phyloP scores from a whole-genome alignment of 2,797 vertebrate species.

The Esox lucius region DNA sequence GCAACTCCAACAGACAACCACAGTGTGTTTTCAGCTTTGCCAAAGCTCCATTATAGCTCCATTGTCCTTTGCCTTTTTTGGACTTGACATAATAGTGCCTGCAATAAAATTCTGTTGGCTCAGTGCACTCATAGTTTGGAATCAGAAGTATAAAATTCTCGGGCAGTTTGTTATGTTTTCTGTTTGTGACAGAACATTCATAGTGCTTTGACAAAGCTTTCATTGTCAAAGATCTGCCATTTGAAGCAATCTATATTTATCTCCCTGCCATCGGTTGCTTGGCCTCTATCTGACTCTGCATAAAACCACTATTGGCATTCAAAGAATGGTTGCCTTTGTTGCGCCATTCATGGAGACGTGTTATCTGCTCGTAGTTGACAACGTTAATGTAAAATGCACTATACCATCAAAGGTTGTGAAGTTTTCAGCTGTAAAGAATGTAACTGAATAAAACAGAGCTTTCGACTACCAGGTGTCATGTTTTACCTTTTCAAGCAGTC shows the following conservation, averaged over 20 bases:
- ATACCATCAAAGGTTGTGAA: neutral
- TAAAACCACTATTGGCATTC: neutral
- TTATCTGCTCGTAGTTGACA: conserved; percentile 3
- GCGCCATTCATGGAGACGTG: neutral
- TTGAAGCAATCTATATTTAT: neutral
- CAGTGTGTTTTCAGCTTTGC: conserved; percentile 4
- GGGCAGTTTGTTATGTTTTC: too few species aligned
- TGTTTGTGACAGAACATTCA: neutral
- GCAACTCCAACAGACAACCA: neutral
- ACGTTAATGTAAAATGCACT: neutral
- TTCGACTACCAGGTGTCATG: neutral
- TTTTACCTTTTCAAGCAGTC: neutral
- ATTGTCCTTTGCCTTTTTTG: neutral
- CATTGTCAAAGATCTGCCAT: conserved; percentile 1
- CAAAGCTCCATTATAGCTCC: neutral
- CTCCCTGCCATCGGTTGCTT: neutral
- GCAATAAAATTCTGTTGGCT: neutral
- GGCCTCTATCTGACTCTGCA: neutral
- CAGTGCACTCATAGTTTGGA: too few species aligned
- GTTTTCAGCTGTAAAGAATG: neutral
- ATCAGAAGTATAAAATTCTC: too few species aligned
- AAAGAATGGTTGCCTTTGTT: neutral
- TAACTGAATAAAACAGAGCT: neutral
- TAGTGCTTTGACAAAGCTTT: neutral
- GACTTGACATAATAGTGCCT: neutral